These are phyloP conservation scores for Aegypius monachus DNA, from an alignment of 2,113 vertebrate species.

Conservation along the genomic window DNA sequence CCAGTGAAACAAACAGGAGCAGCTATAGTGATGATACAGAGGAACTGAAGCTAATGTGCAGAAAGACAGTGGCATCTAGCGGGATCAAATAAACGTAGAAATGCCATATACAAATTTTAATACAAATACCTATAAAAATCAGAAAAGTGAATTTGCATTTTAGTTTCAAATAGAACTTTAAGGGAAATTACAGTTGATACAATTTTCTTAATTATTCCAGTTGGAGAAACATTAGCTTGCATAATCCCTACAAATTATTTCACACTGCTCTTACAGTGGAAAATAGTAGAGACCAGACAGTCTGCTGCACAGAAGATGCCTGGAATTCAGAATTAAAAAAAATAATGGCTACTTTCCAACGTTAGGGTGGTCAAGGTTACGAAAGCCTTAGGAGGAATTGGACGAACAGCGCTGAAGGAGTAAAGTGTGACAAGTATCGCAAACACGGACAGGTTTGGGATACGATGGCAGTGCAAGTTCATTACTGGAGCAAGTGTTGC, in stretches of 20 bases:
- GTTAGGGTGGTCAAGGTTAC: background rate
- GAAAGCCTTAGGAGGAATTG: constrained; percentile 76
- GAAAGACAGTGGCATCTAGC: background rate
- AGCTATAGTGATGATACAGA: background rate
- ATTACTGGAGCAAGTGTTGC: constrained; percentile 88
- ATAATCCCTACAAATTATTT: background rate
- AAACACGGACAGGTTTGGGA: constrained; percentile 91
- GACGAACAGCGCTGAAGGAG: constrained; percentile 89
- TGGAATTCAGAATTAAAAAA: constrained; percentile 15
- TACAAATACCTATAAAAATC: constrained; percentile 26
- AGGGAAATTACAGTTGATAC: background rate
- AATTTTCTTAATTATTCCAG: background rate
- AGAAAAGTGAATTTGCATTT: background rate
- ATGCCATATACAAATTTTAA: constrained; percentile 44
- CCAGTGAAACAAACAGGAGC: background rate
- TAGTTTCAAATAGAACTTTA: background rate
- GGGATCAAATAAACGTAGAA: background rate
- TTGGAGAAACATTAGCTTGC: background rate
- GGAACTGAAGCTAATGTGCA: background rate
- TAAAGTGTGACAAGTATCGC: constrained; percentile 88
- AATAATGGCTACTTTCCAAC: constrained; percentile 52
- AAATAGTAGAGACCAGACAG: background rate
- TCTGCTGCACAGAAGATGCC: background rate
- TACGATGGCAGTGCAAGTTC: constrained; percentile 95
- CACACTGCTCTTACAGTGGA: background rate